These are phyloP conservation scores for Sisyra nigra DNA, from an alignment of 2,888 invertebrate genomes.

Conservation along the genomic window DNA sequence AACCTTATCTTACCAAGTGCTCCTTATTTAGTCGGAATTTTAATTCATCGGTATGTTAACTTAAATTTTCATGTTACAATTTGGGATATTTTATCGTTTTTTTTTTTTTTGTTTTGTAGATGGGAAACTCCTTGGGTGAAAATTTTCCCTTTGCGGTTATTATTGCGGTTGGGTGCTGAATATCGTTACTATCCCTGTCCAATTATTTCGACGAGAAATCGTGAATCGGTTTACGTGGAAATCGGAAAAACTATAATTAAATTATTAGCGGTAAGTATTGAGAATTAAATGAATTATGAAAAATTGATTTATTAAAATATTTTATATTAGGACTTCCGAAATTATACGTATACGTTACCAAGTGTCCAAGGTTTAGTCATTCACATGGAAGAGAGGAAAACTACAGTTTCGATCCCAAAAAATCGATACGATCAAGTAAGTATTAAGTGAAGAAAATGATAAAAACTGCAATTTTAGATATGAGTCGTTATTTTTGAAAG, in stretches of 20 bases:
- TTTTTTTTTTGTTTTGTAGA: constrained; percentile 18
- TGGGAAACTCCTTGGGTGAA: constrained; percentile 76
- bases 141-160: constrained; percentile 54
- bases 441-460: background rate
- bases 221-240: constrained; percentile 68
- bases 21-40: constrained; percentile 60
- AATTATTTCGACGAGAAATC: constrained; percentile 55
- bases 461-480: background rate
- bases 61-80: background rate
- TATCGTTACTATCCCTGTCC: constrained; percentile 78
- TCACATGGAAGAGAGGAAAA: constrained; percentile 68
- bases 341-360: constrained; percentile 65
- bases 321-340: constrained; percentile 52
- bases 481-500: background rate
- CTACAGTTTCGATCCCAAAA: constrained; percentile 56
- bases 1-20: constrained; percentile 54
- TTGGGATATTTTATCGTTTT: background rate
- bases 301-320: constrained; percentile 10
- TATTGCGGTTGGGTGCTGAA: constrained; percentile 67
- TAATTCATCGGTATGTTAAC: constrained; percentile 45
- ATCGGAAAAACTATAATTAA: constrained; percentile 81
- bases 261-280: constrained; percentile 44
- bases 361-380: constrained; percentile 60
- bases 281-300: constrained; percentile 5
- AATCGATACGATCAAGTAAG: constrained; percentile 53